Base-by-base conservation (phyloP, 1,140 invertebrate genomes). In the Drosophila ercepeae region DNA sequence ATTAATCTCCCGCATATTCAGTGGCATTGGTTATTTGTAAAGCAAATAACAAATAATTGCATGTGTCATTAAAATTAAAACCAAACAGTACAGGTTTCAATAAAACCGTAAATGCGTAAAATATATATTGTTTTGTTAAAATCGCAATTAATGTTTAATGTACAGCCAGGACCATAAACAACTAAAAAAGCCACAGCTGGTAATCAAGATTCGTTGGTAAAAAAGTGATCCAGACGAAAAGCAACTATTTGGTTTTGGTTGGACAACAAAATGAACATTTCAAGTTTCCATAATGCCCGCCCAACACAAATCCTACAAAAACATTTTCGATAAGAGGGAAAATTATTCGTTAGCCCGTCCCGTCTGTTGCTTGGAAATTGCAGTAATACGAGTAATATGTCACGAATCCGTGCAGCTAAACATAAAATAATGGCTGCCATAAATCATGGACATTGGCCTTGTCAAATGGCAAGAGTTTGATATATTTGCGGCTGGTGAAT, bases 371-470 rank as follows among this genome's bases (percentile, higher is more conserved):
- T 34, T 53, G 36, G 48, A 60, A 67, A 67, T 67, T 58, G 57
- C 27, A 63, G 44, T 53, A 67, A 75, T 55, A n/a, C n/a, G n/a
- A n/a, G n/a, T n/a, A 64, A 63, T 70, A 69, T 58, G 63, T 48
- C 55, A 59, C 55, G 41, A 71, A 71, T 77, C 76, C 78, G 78
- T 84, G 78, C 79, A 75, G 32, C 63, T 78, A 69, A 71, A 74
- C 75, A 78, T 75, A 71, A 78, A 83, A 59, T 83, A 84, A 79
- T 61, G 52, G 41, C 45, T 42, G 51, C 52, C 79, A 83, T 83
- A 83, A 83, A 83, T 83, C 79, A 83, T 63, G 59, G 70, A 44
- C 65, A 59, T 78, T 78, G 59, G 59, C 64, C 75, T 75, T 83
- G 79, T 83, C 79, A 83, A 75, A 75, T 58, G 63, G 55, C 41